A percentile compares a stretch with the other conserved stretches of the same genome.
phyloP scores from a whole-genome alignment of 35 echinoderm and acorn worm species.

The Ophioderma brevispina region DNA sequence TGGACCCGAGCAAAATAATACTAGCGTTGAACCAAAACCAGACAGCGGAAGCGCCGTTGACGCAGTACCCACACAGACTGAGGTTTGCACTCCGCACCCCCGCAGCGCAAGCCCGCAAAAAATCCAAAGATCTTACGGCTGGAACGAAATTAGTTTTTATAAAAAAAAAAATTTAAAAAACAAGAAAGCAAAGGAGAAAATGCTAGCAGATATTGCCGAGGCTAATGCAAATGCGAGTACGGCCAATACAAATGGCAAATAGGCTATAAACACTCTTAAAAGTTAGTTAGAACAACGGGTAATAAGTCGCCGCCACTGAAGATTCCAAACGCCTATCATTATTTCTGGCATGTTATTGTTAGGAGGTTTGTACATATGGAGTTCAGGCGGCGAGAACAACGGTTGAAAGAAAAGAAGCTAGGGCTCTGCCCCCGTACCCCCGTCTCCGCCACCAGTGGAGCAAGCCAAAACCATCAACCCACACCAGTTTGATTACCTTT shows the following conservation, averaged over 20 bases:
- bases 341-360: background rate
- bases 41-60: background rate
- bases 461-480: no score
- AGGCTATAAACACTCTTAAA: background rate
- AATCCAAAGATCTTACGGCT: background rate
- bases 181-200: background rate
- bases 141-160: background rate
- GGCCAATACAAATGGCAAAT: background rate
- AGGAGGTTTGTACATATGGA: conserved; percentile 1
- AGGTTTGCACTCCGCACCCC: no score
- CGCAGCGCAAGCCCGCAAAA: background rate
- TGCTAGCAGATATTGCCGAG: background rate
- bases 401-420: no score
- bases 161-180: background rate
- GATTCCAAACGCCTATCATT: background rate
- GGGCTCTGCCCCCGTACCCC: no score
- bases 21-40: background rate
- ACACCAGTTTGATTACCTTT: no score
- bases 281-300: background rate
- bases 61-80: no score
- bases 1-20: background rate
- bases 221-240: conserved; percentile 3
- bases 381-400: no score
- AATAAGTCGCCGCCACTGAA: background rate
- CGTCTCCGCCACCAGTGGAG: no score